Percentiles rank a stretch among this genome's conserved stretches.
These are phyloP conservation scores for Rhagoletis pomonella DNA, from an alignment of 1,140 invertebrate species.

Conservation along the genomic window DNA sequence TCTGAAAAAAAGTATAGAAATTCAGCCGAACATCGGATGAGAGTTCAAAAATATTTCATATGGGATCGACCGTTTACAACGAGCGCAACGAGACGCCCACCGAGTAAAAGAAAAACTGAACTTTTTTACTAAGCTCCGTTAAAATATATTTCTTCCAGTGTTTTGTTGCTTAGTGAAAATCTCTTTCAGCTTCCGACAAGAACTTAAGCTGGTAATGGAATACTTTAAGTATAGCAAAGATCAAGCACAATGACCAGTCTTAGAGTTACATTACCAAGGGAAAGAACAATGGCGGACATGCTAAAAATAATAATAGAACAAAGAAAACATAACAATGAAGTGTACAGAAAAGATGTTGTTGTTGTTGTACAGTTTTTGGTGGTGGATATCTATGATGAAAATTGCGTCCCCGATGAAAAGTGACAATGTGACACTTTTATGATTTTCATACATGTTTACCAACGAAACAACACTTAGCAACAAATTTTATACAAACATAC, in stretches of 20 bases:
- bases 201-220: background rate
- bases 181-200: background rate
- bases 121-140: background rate
- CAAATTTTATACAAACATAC: no score
- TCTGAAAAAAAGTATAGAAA: no score
- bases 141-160: background rate
- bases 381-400: background rate
- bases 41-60: no score
- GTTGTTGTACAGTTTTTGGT: background rate
- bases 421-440: slow-evolving; percentile 24
- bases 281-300: background rate
- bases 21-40: no score
- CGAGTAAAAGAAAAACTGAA: no score
- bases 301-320: background rate
- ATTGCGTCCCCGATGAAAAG: background rate
- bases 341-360: background rate
- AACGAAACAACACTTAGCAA: background rate
- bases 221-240: background rate
- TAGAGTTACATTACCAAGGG: background rate
- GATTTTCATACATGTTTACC: slow-evolving; percentile 12
- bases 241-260: background rate
- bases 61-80: no score
- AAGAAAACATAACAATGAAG: background rate
- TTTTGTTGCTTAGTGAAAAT: background rate
- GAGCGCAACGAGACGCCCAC: no score